Evolutionary conservation across 2,797 vertebrate genomes (phyloP), one percentile per base, ranked within the genome.

Genomic region (Antrozous pallidus): DNA sequence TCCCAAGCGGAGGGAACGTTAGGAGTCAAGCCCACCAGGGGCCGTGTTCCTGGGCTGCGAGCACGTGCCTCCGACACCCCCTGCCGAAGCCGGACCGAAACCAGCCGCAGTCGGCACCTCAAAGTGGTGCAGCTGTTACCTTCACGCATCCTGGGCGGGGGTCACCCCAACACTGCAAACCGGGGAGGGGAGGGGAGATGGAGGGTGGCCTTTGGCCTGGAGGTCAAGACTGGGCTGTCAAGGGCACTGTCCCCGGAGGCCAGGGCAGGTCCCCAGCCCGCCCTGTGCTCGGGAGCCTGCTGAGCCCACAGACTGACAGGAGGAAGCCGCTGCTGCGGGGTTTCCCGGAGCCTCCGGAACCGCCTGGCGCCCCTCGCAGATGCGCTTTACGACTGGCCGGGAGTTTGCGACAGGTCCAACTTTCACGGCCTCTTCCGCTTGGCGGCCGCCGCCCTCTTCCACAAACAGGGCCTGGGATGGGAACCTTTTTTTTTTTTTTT

Each of bases 391-490:
- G 24, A 38, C 42, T 14, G 24, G 61, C 33, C 14, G 42, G 38
- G 31, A 28, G 26, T 56, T 26, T 51, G 28, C 40, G 31, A 47
- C 58, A 51, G n/a, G 16, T 33, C 10, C 58, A 38, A 20, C 12
- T n/a, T 13, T 51, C 45, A 38, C 3, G 0, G 56, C 56, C 31
- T 70, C 45, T 31, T 74, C 56, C 0, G 13, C 65, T 67, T 70
- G 36, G 42, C 75, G 58, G 88, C 63, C 8, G 47, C 36, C 40
- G 28, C 18, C n/a, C 42, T 86, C 77, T 54, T 70, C 38, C 6
- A 16, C 13, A 58, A 22, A 1, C 13, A 6, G 1, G 0, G 24
- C 22, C 24, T 3, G 3, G 54, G 54, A 4, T 24, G 54, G 54
- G 54, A 22, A 56, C 9, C 54, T 22, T 24, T 4, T 56, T 56